Conservation (phyloP, 2,797 vertebrate species). For the Tragopan temminckii region DNA sequence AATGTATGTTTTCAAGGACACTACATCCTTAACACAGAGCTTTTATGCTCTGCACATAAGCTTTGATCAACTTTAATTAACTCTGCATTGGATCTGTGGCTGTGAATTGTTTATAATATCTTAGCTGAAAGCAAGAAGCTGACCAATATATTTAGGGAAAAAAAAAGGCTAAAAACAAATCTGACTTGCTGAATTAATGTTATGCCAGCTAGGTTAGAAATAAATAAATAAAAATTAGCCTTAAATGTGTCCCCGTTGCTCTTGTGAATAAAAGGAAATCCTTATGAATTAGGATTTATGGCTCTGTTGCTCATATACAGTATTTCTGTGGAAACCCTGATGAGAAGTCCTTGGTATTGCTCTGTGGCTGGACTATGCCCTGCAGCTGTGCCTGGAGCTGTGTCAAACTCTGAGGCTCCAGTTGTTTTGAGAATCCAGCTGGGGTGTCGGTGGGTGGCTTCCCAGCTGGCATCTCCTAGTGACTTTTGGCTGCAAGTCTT, state of each 20-base stretch:
- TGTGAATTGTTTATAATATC: slow-evolving; percentile 66
- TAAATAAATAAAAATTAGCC: background rate
- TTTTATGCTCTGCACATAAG: slow-evolving; percentile 52
- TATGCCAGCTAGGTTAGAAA: background rate
- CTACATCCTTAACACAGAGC: slow-evolving; percentile 38
- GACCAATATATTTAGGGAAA: slow-evolving; percentile 7
- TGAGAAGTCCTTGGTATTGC: background rate
- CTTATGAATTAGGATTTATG: slow-evolving; percentile 29
- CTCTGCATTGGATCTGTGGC: slow-evolving; percentile 44
- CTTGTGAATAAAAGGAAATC: slow-evolving; percentile 33
- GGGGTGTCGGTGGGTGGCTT: slow-evolving; percentile 61
- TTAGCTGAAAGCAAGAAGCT: slow-evolving; percentile 33
- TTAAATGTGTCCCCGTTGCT: background rate
- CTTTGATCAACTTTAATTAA: slow-evolving; percentile 72
- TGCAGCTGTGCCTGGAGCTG: slow-evolving; percentile 38
- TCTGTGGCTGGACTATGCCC: background rate
- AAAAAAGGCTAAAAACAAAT: background rate
- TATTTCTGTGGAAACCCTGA: slow-evolving; percentile 26
- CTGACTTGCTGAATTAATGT: slow-evolving; percentile 44
- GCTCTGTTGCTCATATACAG: background rate
- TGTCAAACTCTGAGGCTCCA: slow-evolving; percentile 35
- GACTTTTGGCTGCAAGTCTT: slow-evolving; percentile 12
- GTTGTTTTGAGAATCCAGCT: slow-evolving; percentile 69
- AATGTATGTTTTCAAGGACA: slow-evolving; percentile 41
- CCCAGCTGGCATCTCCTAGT: slow-evolving; percentile 61